phyloP scores from a whole-genome alignment of 2,797 vertebrate species.

The Rhinogobio ventralis region DNA sequence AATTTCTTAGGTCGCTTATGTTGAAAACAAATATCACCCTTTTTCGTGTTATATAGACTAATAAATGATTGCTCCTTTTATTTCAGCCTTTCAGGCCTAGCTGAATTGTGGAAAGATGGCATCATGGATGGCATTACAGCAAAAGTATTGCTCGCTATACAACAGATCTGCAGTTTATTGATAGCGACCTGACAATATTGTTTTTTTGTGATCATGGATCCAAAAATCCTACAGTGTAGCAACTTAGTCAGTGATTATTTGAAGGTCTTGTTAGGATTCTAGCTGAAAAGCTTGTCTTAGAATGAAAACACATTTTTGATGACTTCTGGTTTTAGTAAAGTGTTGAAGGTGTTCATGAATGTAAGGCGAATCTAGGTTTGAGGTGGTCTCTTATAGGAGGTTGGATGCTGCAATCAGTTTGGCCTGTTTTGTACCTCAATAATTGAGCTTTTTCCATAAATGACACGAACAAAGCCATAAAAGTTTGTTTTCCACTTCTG shows the following conservation, averaged over 20 bases:
- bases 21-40: slow-evolving; percentile 14
- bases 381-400: not conserved
- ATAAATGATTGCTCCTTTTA: slow-evolving; percentile 6
- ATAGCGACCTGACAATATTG: not conserved
- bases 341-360: slow-evolving; percentile 27
- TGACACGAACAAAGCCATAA: slow-evolving; percentile 55
- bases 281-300: not conserved
- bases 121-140: slow-evolving; percentile 11
- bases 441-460: slow-evolving; percentile 35
- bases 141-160: not conserved
- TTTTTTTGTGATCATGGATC: not conserved
- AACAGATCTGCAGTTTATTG: slow-evolving; percentile 12
- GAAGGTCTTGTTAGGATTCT: slow-evolving; percentile 17
- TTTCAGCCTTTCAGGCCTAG: slow-evolving; percentile 21
- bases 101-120: not conserved
- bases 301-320: slow-evolving; percentile 7
- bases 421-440: slow-evolving; percentile 32
- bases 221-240: slow-evolving; percentile 5
- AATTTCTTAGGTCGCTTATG: slow-evolving; percentile 29
- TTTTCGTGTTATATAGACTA: slow-evolving; percentile 33
- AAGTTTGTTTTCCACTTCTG: slow-evolving; percentile 56
- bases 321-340: slow-evolving; percentile 19
- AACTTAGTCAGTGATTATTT: slow-evolving; percentile 17
- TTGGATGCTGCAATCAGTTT: slow-evolving; percentile 7
- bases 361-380: slow-evolving; percentile 19